These are phyloP conservation scores for Herminia tarsipennalis DNA, from an alignment of 2,888 invertebrate species.

Conservation along the genomic window DNA sequence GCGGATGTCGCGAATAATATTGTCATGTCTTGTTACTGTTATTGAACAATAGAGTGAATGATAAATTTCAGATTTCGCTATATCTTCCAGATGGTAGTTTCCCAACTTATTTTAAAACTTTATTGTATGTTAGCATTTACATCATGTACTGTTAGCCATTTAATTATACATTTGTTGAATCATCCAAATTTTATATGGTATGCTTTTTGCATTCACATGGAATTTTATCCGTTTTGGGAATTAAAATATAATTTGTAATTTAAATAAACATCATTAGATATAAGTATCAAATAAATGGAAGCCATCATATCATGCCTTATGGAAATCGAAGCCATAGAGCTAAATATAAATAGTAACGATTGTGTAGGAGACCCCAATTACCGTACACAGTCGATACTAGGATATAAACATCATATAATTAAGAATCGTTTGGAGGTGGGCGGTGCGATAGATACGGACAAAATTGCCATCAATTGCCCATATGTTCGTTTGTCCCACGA, in stretches of 20 bases:
- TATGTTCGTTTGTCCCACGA: slow-evolving; percentile 41
- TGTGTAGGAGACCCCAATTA: slow-evolving; percentile 40
- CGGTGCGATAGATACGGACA: slow-evolving; percentile 39
- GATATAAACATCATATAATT: slow-evolving; percentile 33
- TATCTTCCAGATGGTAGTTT: too few relatives aligned
- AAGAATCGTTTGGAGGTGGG: slow-evolving; percentile 47
- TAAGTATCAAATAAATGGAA: too few relatives aligned
- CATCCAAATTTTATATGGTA: too few relatives aligned
- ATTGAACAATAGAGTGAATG: neutral
- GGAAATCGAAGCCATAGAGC: neutral
- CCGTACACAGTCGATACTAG: slow-evolving; percentile 3
- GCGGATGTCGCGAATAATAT: slow-evolving; percentile 7
- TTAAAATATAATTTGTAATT: too few relatives aligned
- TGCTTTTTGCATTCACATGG: too few relatives aligned
- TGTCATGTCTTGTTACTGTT: slow-evolving; percentile 1
- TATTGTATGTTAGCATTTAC: too few relatives aligned
- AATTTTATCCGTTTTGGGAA: too few relatives aligned
- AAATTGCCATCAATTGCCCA: slow-evolving; percentile 50
- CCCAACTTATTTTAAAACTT: too few relatives aligned
- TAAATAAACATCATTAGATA: too few relatives aligned
- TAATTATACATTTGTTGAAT: too few relatives aligned
- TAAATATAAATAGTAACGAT: neutral
- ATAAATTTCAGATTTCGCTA: too few relatives aligned
- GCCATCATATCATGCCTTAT: neutral
- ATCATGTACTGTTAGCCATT: too few relatives aligned